Base-by-base conservation (phyloP, 1,140 invertebrate species). In the Drosophila bipectinata region DNA sequence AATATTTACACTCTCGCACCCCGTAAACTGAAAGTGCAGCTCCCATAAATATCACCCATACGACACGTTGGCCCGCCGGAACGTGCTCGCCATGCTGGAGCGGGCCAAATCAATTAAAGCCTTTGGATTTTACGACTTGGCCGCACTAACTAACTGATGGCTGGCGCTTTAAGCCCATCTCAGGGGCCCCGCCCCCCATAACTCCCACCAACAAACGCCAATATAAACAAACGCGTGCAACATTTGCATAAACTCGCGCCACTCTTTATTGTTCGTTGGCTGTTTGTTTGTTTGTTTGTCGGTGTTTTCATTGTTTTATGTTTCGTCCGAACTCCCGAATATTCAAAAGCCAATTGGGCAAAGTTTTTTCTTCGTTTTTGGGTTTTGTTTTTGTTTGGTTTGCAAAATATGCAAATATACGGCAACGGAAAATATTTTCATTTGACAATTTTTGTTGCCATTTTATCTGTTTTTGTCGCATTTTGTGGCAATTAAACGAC, bases 401-500 rank as follows among this genome's bases (percentile, higher is more conserved):
- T 32, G 64, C 44, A 18, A 49, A 71, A 71, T 69, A 71, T 71
- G 67, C 67, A 71, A 71, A 71, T 69, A 18, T 10, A 37, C 9
- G 24, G 63, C 41, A 15, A 32, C 39, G 51, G 34, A 57, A 39
- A 57, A 64, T 56, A 39, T 67, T 67, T 67, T 64, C 64, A 45
- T 67, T 67, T 66, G 58, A 63, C 61, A 37, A 55, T 67, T 67
- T 52, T 18, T 37, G 63, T 45, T 57, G 41, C 10, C 51, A 26
- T 69, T 69, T 69, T 41, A 69, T 69, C 67, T 56, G 63, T 69
- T 69, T 68, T 69, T 69, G 63, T 69, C 67, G 67, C 52, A 69
- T 71, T 71, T 71, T 69, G 64, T 69, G 64, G 64, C 67, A 71
- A 69, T 71, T 69, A 71, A 71, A 69, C 57, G 67, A 48, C 67